phyloP scores from a whole-genome alignment of 2,797 vertebrate genomes.

The Paratrypauchen microcephalus region DNA sequence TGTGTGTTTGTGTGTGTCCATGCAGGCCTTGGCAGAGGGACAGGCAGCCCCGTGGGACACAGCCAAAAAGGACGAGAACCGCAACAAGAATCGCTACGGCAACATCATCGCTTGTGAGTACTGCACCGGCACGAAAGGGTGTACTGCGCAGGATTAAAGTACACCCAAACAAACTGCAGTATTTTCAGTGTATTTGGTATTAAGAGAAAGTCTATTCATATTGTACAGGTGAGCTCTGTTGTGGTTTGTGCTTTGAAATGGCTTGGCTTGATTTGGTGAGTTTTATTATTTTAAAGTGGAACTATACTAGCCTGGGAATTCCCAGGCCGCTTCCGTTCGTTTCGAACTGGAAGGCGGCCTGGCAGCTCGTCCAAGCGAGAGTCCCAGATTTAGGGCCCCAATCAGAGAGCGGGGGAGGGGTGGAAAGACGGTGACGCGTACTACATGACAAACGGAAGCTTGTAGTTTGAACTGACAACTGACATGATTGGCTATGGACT shows the following conservation, averaged over 20 bases:
- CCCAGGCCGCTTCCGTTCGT: too few species aligned
- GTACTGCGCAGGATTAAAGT: background rate
- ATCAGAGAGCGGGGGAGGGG: too few species aligned
- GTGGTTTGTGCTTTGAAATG: background rate
- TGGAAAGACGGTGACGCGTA: too few species aligned
- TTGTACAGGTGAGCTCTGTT: background rate
- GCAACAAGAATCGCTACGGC: conserved; percentile 97
- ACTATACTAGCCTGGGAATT: too few species aligned
- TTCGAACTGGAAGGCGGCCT: too few species aligned
- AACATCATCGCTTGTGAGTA: conserved; percentile 99
- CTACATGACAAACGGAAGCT: too few species aligned
- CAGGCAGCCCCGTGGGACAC: conserved; percentile 97
- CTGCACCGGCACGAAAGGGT: conserved; percentile 11
- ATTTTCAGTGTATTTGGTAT: background rate
- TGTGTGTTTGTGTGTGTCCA: conserved; percentile 23
- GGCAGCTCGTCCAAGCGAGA: too few species aligned
- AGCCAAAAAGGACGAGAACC: conserved; percentile 96
- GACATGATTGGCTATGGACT: too few species aligned
- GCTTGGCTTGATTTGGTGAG: background rate
- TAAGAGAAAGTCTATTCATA: background rate
- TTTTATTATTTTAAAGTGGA: background rate
- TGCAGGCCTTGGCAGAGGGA: conserved; percentile 90
- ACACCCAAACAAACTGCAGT: background rate
- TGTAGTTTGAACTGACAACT: too few species aligned
- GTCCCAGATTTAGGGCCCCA: too few species aligned